Evolutionary conservation across 2,113 vertebrate genomes (phyloP), one percentile per base, ranked within the genome.

Genomic region (Arvicanthis niloticus): DNA sequence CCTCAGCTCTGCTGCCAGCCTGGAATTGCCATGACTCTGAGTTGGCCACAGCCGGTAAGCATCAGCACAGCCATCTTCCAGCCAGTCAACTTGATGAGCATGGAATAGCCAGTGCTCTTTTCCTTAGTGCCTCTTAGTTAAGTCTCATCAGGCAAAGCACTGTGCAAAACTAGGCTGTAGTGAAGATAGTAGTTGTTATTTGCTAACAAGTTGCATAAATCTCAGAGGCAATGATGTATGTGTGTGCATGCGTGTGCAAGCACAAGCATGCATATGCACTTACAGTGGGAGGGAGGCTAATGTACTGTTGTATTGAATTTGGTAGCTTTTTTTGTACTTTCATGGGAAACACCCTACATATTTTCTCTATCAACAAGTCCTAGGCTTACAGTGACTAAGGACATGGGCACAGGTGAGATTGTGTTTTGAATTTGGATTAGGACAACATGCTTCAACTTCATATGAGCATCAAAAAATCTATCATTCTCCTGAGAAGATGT

Each of bases 51-150:
- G 51, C 22, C 34, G 11, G 1, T n/a, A 34, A 65, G 68, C 56
- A 34, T 2, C 4, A 7, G 8, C 34, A 60, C 1, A 22, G 37
- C 24, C 29, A 5, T 91, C 13, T 68, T 34, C 48, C 40, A 76
- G 15, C 45, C 31, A 7, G 42, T 48, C n/a, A 45, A 12, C 31
- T 24, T 34, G 53, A 67, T 42, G 16, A 73, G 19, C n/a, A 58
- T 6, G 8, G 22, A 67, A 16, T 8, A 92, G 51, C 51, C 16
- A 48, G 48, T 29, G 26, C 12, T 40, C 53, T n/a, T 92, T 62
- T 88, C 29, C 81, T 91, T 88, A 48, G n/a, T 82, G 12, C 5
- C 16, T 91, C 80, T 34, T 87, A n/a, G 4, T 87, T 95, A 68
- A 29, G 40, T 96, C 89, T 82, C n/a, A 42, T 7, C 53, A 37